A percentile compares a stretch with the other conserved stretches of the same genome.
Evolutionary conservation across 2,888 invertebrate genomes (phyloP).

Genomic region (Chouioia cunea): DNA sequence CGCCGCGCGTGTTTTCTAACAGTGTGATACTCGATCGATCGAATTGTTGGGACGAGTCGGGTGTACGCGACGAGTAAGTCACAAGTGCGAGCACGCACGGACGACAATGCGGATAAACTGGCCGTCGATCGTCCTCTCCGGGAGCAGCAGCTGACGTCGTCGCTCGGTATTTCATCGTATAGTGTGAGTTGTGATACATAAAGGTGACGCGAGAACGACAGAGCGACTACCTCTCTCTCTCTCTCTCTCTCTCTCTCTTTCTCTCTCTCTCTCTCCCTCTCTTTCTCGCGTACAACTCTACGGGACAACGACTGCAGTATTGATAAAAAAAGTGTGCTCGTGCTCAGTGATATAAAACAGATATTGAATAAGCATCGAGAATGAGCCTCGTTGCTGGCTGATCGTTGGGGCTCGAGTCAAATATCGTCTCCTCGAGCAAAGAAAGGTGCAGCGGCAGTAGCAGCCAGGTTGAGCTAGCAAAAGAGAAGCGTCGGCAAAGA

Average conservation of each 20-base stretch:
- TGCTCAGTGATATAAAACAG: slow-evolving; percentile 10
- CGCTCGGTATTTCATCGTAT: neutral
- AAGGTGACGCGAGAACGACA: slow-evolving; percentile 17
- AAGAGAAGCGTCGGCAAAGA: slow-evolving; percentile 12
- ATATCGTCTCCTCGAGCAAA: too few species aligned
- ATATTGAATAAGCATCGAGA: neutral
- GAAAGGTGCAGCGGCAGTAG: too few species aligned
- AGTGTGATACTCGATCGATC: slow-evolving; percentile 16
- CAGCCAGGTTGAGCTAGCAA: too few species aligned
- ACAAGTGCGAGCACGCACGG: neutral
- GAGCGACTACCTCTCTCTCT: neutral
- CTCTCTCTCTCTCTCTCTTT: too few species aligned
- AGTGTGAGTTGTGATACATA: neutral
- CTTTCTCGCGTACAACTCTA: too few species aligned
- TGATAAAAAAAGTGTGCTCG: neutral
- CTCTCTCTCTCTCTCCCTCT: too few species aligned
- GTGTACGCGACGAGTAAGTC: slow-evolving; percentile 3
- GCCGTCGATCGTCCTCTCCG: slow-evolving; percentile 5
- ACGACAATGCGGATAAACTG: slow-evolving; percentile 25
- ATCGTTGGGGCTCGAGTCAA: neutral
- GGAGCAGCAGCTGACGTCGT: slow-evolving; percentile 38
- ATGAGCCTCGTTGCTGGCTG: slow-evolving; percentile 8
- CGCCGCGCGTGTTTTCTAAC: neutral
- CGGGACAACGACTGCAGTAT: neutral
- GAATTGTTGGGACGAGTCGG: neutral